Evolutionary conservation across 2,888 invertebrate genomes (phyloP).

Genomic region (Lamellibrachia satsuma): DNA sequence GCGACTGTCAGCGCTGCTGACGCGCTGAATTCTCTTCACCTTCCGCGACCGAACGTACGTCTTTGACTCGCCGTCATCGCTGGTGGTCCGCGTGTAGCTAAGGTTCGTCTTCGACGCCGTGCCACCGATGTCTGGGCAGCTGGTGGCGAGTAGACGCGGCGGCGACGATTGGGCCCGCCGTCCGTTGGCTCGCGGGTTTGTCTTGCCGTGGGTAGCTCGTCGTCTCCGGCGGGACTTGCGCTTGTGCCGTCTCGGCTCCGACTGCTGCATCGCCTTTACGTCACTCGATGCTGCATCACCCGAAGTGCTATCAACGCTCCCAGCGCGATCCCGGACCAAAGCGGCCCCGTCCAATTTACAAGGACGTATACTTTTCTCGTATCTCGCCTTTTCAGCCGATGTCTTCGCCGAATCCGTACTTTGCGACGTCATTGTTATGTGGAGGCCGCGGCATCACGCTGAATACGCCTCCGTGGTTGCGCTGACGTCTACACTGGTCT

Average conservation of each 20-base stretch:
- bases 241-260: background rate
- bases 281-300: background rate
- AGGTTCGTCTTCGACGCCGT: background rate
- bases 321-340: background rate
- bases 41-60: background rate
- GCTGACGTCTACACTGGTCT: background rate
- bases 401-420: background rate
- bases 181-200: background rate
- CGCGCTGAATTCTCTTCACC: background rate
- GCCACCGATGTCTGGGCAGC: background rate
- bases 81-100: background rate
- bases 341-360: background rate
- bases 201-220: background rate
- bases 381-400: background rate
- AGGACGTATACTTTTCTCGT: background rate
- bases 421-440: background rate
- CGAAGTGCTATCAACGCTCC: background rate
- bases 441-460: background rate
- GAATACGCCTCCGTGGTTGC: background rate
- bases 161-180: background rate
- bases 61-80: background rate
- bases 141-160: background rate
- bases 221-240: constrained; percentile 6
- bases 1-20: background rate
- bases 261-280: background rate